Evolutionary conservation across 2,888 invertebrate genomes (phyloP).

Genomic region (Campopleginae sp.): DNA sequence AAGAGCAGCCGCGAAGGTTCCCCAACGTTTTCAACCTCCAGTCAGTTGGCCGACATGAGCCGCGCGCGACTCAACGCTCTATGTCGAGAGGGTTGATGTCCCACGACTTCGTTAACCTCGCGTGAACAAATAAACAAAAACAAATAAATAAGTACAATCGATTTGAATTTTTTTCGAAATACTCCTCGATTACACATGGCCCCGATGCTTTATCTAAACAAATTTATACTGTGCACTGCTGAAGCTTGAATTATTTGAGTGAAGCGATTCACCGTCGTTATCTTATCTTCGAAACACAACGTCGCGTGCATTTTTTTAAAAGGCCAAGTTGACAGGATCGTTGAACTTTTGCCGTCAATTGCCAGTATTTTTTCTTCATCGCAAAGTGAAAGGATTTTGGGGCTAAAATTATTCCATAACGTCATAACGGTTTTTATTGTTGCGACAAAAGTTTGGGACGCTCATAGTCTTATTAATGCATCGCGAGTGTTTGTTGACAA

Average conservation of each 20-base stretch:
- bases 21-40: conserved; percentile 74
- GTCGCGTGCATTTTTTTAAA: neutral
- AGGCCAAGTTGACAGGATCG: conserved; percentile 1
- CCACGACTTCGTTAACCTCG: neutral
- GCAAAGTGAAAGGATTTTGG: neutral
- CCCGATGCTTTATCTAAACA: neutral
- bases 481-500: neutral
- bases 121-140: conserved; percentile 26
- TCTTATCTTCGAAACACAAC: neutral
- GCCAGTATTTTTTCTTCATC: neutral
- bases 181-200: neutral
- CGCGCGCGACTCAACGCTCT: conserved; percentile 74
- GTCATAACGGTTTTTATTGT: neutral
- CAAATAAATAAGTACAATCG: neutral
- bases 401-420: neutral
- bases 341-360: neutral
- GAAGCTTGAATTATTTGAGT: neutral
- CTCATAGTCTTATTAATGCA: neutral
- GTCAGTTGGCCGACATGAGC: conserved; percentile 81
- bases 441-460: neutral
- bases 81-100: conserved; percentile 51
- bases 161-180: neutral
- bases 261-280: conserved; percentile 6
- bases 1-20: conserved; percentile 73
- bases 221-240: neutral